Percentiles rank a stretch among this genome's conserved stretches.
Conservation (phyloP, 2,888 invertebrate genomes). For the Cosmia trapezina region DNA sequence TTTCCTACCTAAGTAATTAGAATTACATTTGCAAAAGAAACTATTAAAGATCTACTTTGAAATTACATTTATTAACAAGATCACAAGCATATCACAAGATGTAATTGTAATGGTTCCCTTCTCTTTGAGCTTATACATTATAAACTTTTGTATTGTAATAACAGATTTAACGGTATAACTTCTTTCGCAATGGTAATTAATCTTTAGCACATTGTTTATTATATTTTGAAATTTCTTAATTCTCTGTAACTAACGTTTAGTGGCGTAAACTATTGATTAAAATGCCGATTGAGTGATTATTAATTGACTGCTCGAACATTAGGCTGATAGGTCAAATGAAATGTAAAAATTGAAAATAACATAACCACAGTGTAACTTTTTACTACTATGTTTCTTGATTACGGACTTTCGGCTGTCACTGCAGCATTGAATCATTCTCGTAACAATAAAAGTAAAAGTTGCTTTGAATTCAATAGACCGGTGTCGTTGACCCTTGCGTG, state of each 20-base stretch:
- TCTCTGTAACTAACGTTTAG: not conserved
- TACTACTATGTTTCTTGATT: not conserved
- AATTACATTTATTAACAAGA: not conserved
- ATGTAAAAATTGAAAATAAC: not conserved
- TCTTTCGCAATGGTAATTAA: slow-evolving; percentile 21
- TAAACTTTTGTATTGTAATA: slow-evolving; percentile 1
- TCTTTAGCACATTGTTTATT: not conserved
- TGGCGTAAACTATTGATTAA: slow-evolving; percentile 22
- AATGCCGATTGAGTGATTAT: not conserved
- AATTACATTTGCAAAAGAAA: slow-evolving; percentile 9
- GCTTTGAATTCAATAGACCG: slow-evolving; percentile 53
- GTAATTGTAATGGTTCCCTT: not conserved
- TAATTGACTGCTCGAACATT: not conserved
- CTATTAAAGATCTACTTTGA: not conserved
- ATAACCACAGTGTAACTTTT: not conserved
- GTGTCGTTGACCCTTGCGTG: slow-evolving; percentile 58
- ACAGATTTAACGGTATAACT: slow-evolving; percentile 25
- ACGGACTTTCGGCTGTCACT: not conserved
- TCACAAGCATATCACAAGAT: not conserved
- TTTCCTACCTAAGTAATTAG: no score
- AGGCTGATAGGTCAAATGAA: not conserved
- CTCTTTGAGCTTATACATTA: not conserved
- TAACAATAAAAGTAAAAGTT: slow-evolving; percentile 69
- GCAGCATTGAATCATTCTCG: slow-evolving; percentile 28
- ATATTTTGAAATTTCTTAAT: slow-evolving; percentile 5